Base-by-base conservation (phyloP, 53 echinoderm and acorn worm genomes). In the Mesocentrotus franciscanus region DNA sequence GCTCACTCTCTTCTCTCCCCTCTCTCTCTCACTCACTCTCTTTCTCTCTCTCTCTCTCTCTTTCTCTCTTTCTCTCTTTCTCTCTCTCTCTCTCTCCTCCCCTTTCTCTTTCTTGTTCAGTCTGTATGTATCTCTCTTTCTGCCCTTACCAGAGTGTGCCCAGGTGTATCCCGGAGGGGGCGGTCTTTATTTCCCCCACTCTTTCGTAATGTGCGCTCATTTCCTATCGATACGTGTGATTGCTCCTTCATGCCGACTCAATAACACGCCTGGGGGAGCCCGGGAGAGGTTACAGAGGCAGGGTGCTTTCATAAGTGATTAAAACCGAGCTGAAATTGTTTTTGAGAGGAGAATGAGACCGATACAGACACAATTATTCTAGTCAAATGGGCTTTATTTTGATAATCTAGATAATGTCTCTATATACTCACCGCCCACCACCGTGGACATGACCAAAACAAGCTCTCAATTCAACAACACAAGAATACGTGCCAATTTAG, bases 201-300 rank as follows among this genome's bases (percentile, higher is more conserved):
- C 84, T 84, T 20, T 57, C 33, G 87, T 87, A 87, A 87, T 87
- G 87, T 87, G 87, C 87, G 87, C 58, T 58, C 87, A 87, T 87
- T 87, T 87, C 87, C 87, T 56, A 57, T 10, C n/a, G 87, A 87
- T 87, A 57, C 87, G 87, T 87, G 87, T 87, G 87, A 87, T 87
- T 87, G 87, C 87, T 87, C 20, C 87, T 27, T 27, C 87, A 87
- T 87, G 87, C 87, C 87, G 87, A 87, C 87, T 87, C 87, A 87
- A 87, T 87, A 56, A 87, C 87, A 87, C 87, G 87, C 87, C 87
- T 87, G 56, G 58, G 87, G 87, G 87, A 87, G 87, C 87, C 87
- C 58, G n/a, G 24, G 29, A 29, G 58, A 59, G 87, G 57, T 10
- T 39, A 9, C 87, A 27, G 16, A 42, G 87, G 87, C 87, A 87